Conservation (phyloP, 2,113 vertebrate genomes). For the Cavia porcellus region DNA sequence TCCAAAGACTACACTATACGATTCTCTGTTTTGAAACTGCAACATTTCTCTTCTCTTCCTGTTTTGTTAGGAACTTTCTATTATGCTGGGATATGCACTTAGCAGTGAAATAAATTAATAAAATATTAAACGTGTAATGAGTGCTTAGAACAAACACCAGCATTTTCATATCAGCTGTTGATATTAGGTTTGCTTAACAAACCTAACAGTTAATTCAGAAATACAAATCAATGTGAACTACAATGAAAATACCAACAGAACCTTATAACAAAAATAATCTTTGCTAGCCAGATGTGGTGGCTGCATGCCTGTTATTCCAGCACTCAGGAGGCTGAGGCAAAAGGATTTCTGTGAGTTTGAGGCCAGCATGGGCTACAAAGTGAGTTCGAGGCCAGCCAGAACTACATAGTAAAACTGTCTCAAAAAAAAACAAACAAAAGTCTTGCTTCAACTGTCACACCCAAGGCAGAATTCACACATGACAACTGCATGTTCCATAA, state of each 20-base stretch:
- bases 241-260: not conserved
- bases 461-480: not conserved
- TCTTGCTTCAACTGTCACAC: not conserved
- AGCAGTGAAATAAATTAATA: not conserved
- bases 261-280: not conserved
- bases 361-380: not conserved
- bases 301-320: not conserved
- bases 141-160: not conserved
- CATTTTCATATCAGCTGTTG: not conserved
- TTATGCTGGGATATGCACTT: too few species aligned
- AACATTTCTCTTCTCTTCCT: too few species aligned
- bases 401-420: not conserved
- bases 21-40: too few species aligned
- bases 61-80: too few species aligned
- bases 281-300: not conserved
- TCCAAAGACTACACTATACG: too few species aligned
- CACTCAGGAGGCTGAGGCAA: not conserved
- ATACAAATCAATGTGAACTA: not conserved
- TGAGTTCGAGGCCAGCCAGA: not conserved
- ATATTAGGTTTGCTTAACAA: not conserved
- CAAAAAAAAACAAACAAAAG: not conserved
- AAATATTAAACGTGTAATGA: not conserved
- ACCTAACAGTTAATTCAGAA: not conserved
- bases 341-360: not conserved
- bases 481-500: not conserved